A percentile compares a stretch with the other conserved stretches of the same genome.
Conservation (phyloP, 2,888 invertebrate genomes). For the Ectobius pallidus region DNA sequence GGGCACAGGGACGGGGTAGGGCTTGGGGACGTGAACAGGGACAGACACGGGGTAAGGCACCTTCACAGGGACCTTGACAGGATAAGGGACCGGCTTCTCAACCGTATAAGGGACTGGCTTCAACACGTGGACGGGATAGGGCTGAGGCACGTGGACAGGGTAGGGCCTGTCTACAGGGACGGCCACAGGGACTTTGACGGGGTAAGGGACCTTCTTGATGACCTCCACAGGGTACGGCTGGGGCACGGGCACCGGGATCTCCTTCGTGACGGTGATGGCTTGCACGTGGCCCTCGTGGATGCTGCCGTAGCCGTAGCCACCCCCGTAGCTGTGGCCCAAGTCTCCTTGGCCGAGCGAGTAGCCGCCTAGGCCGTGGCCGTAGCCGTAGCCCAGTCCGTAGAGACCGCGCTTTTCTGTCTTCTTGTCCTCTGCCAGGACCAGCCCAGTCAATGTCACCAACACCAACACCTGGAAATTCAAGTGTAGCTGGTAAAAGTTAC, state of each 20-base stretch:
- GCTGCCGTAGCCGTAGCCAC: constrained; percentile 27
- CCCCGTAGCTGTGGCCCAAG: constrained; percentile 3
- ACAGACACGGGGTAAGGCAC: constrained; percentile 62
- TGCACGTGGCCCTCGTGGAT: constrained; percentile 32
- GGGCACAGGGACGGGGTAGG: constrained; percentile 50
- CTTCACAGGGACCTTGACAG: constrained; percentile 63
- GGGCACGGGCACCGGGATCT: constrained; percentile 47
- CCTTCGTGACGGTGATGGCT: constrained; percentile 39
- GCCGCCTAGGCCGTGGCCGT: neutral
- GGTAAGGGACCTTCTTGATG: constrained; percentile 52
- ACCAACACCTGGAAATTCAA: neutral
- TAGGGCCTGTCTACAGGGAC: constrained; percentile 54
- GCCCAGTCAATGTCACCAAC: neutral
- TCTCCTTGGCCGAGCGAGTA: neutral
- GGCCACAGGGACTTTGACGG: constrained; percentile 59
- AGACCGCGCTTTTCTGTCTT: constrained; percentile 14
- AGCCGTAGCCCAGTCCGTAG: neutral
- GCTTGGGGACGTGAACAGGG: constrained; percentile 45
- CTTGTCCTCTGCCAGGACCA: neutral
- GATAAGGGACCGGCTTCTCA: constrained; percentile 36
- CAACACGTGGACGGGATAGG: constrained; percentile 45
- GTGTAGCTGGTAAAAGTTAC: no score
- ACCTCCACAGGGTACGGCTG: constrained; percentile 52
- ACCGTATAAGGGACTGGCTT: constrained; percentile 57
- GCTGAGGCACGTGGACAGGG: constrained; percentile 63